Base-by-base conservation (phyloP, 2,113 vertebrate genomes). In the Stictonetta naevosa region DNA sequence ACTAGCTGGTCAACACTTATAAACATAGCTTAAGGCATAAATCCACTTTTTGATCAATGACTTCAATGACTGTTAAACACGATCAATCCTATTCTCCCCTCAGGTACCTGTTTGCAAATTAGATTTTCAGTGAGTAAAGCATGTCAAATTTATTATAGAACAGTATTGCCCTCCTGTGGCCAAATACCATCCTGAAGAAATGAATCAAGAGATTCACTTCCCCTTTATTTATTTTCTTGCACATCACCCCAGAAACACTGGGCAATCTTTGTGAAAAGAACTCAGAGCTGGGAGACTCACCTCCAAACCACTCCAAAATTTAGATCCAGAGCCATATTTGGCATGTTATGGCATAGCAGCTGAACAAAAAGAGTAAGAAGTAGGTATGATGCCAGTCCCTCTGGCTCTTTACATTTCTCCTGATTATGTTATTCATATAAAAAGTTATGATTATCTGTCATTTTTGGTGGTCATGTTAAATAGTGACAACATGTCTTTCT, bases 121-220 rank as follows among this genome's bases (percentile, higher is more conserved):
- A 87, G 73, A 58, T 19, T 91, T 90, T 58, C 36, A 73, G 66
- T 21, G 59, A 92, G 53, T 21, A 50, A 76, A 66, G 40, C 48
- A 38, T 34, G 28, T 66, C 62, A 86, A 25, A 79, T 79, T 84
- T 96, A 73, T 73, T 89, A 73, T 3, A 66, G 96, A 91, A 92
- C 95, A 85, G 96, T 94, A 96, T 63, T 97, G 96, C 96, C 96
- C 96, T 91, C 96, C 77, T 95, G 96, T 96, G 96, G 96, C 67
- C 88, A 84, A 79, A 89, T 28, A 44, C 73, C 40, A 50, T 82
- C 78, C 73, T 60, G 69, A 93, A 90, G 23, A 88, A 91, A 58
- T 0, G 0, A 72, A 29, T 33, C 7, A 8, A 0, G 13, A 90
- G 18, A 8, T 40, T 64, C 36, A 40, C 5, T 28, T 89, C 38